Percentiles rank a stretch among this genome's conserved stretches.
Evolutionary conservation across 2,888 invertebrate species (phyloP).

Genomic region (Zonitis immaculata): DNA sequence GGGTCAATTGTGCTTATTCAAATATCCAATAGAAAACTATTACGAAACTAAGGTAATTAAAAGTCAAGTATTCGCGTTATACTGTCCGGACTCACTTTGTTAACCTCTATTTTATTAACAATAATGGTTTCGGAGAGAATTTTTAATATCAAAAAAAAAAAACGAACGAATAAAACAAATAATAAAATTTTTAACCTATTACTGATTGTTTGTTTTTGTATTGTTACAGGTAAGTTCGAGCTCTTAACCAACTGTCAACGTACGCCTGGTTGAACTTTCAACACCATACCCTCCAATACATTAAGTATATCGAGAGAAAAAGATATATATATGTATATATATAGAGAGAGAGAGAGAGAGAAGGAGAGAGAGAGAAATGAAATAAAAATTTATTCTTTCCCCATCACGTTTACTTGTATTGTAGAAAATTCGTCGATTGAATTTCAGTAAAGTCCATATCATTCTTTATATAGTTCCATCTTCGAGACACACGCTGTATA

Average conservation of each 20-base stretch:
- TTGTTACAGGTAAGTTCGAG: background rate
- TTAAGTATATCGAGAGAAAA: background rate
- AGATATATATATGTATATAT: no score
- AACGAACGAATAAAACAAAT: no score
- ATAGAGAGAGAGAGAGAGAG: no score
- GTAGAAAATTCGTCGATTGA: slow-evolving; percentile 26
- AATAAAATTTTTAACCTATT: no score
- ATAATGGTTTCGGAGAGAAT: no score
- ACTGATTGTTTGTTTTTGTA: background rate
- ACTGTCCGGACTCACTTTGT: background rate
- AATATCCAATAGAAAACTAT: no score
- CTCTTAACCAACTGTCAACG: background rate
- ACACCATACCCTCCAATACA: background rate
- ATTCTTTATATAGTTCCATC: slow-evolving; percentile 1
- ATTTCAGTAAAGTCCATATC: slow-evolving; percentile 20
- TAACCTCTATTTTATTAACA: background rate
- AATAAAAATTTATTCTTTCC: slow-evolving; percentile 10
- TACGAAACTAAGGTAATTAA: background rate
- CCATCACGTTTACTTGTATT: slow-evolving; percentile 20
- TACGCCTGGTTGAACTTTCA: background rate
- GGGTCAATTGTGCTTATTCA: background rate
- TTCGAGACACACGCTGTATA: no score
- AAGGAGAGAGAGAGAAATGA: no score
- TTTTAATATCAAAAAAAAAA: no score
- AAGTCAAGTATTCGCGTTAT: background rate